Base-by-base conservation (phyloP, 1,140 invertebrate genomes). In the Radopholus similis region DNA sequence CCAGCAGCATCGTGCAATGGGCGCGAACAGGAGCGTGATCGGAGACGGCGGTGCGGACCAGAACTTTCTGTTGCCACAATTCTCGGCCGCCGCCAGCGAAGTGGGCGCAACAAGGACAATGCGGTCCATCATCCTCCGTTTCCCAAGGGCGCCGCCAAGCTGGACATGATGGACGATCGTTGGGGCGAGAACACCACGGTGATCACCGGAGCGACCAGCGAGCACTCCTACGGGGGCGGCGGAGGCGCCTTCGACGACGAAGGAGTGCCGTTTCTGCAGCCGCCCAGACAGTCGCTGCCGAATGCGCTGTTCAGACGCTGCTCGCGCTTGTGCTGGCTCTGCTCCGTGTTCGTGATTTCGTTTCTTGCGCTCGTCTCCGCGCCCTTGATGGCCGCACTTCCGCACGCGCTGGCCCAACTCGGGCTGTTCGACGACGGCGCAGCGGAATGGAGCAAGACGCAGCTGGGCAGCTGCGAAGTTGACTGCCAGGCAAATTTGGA, bases 121-220 rank as follows among this genome's bases (percentile, higher is more conserved):
- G 13, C 28, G 18, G 30, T 49, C 47, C 32, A 47, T n/a, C 26
- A 9, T 21, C 8, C n/a, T 49, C 15, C 1, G 23, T 18, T 6
- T n/a, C 11, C 21, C n/a, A 15, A 30, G 26, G 15, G 28, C 34
- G 21, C 28, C 18, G 18, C 40, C 13, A 73, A 75, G 26, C 32
- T 37, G 34, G 64, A 70, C 64, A 30, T 23, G 21, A 28, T 15
- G 5, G 69, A 73, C 21, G 70, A 73, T 40, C 32, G 69, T n/a
- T 71, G 68, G 57, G 69, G 21, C 2, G 71, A 73, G 37, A 75
- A 73, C 23, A 73, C 67, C 11, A 73, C 71, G 23, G 72, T 75
- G 40, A 40, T 62, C 15, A 73, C 71, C 23, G 71, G 54, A 2
- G 63, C 59, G 35, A 68, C 71, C 26, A 69, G 63, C 37, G 71